These are phyloP conservation scores for Cebus imitator DNA, from an alignment of 2,113 vertebrate genomes.

Conservation along the genomic window DNA sequence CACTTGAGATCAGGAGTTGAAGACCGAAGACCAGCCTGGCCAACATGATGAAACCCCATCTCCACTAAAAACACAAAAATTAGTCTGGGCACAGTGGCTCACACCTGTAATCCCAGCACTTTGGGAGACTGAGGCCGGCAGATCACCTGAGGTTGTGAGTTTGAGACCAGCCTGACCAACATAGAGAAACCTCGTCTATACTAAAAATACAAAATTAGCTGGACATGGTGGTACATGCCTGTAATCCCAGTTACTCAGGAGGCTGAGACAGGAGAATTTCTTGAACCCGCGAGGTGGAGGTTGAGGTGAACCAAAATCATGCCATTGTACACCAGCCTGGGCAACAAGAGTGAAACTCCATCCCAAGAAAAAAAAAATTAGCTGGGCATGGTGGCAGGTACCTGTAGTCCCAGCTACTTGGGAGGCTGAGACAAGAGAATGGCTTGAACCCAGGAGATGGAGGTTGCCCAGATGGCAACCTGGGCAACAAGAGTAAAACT, in stretches of 20 bases:
- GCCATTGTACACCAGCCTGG: background rate
- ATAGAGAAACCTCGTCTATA: background rate
- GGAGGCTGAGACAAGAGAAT: background rate
- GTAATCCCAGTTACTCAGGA: background rate
- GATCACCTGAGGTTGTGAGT: background rate
- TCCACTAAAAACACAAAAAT: background rate
- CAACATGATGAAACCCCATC: background rate
- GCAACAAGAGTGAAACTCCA: background rate
- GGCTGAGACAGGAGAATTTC: background rate
- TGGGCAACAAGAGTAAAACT: background rate
- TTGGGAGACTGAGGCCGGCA: background rate
- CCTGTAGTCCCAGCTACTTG: background rate
- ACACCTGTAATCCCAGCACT: background rate
- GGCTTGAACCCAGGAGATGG: background rate
- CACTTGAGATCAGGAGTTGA: background rate
- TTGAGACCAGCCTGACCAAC: background rate
- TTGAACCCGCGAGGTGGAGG: background rate
- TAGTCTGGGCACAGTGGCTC: background rate
- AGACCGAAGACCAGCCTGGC: background rate
- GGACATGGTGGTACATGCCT: background rate
- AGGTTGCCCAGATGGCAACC: background rate
- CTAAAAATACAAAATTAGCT: background rate
- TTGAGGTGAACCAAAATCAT: background rate
- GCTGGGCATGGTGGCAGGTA: background rate
- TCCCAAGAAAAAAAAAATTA: background rate